These are phyloP conservation scores for Caenorhabditis afra DNA, from an alignment of 2,888 invertebrate genomes.

Conservation along the genomic window DNA sequence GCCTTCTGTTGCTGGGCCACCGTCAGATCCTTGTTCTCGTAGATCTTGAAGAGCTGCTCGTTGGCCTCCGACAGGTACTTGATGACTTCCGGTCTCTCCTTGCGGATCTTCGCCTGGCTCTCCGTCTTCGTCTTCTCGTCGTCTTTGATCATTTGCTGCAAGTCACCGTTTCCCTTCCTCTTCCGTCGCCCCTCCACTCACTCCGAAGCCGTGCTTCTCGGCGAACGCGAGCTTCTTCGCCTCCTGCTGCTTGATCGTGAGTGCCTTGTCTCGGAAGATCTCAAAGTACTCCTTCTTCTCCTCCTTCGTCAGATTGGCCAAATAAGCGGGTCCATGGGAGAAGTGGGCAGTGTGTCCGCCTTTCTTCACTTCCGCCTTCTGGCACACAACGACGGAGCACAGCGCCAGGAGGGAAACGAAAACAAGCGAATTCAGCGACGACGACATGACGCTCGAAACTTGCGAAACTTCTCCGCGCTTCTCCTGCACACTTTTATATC, in stretches of 20 bases:
- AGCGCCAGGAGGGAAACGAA: constrained; percentile 1
- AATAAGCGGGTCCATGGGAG: constrained; percentile 42
- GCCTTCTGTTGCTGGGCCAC: constrained; percentile 25
- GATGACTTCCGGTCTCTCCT: constrained; percentile 39
- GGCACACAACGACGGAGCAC: background rate
- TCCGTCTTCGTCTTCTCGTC: constrained; percentile 20
- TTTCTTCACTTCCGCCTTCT: constrained; percentile 14
- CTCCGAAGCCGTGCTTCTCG: constrained; percentile 55
- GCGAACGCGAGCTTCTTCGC: constrained; percentile 55
- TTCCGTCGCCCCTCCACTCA: constrained; percentile 1
- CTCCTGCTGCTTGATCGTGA: constrained; percentile 56
- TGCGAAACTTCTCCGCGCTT: constrained; percentile 25
- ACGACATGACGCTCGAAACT: constrained; percentile 28
- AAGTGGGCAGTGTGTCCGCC: constrained; percentile 18
- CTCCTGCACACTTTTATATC: constrained; percentile 15
- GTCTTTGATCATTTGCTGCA: constrained; percentile 39
- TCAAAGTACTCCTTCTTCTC: constrained; percentile 53
- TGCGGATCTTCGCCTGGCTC: constrained; percentile 15
- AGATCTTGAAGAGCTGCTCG: constrained; percentile 37
- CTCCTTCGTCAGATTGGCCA: constrained; percentile 53
- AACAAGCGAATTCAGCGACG: constrained; percentile 18
- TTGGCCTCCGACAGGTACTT: constrained; percentile 30
- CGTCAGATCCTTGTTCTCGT: constrained; percentile 46
- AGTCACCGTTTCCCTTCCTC: background rate
- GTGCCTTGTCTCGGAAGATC: constrained; percentile 38